Evolutionary conservation across 2,797 vertebrate species (phyloP), one percentile per base, ranked within the genome.

Genomic region (Mormyrops boulengeri): DNA sequence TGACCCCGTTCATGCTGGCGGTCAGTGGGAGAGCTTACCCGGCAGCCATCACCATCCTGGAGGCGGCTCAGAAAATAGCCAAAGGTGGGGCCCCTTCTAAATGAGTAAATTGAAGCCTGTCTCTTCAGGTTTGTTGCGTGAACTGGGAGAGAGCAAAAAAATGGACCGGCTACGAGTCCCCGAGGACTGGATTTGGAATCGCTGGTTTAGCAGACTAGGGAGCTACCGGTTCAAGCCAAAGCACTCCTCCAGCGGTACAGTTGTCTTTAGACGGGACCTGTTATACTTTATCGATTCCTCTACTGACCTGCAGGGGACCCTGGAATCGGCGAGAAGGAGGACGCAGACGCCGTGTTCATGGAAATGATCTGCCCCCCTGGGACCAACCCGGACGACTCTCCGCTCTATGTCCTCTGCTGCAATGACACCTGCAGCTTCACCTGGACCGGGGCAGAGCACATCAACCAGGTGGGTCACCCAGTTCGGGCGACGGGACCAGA

Each of bases 361-460:
- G 97, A 98, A 94, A 99, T 99, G 99, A 98, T 99, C 95, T 99
- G 98, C 94, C 99, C 99, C 49, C 96, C 95, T 55, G 98, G 98
- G 86, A 99, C 99, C 91, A 99, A 99, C 92, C 98, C 99, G 38
- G 99, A 99, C 91, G 99, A 99, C 91, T 99, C 98, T n/a, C 99
- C 99, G 1, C 96, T 99, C 14, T 99, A 99, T 90, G 98, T 99
- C 91, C 95, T 99, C 41, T 99, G 99, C 94, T 99, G 99, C 94
- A 99, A 99, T 3, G 99, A 99, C 93, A 99, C 99, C 41, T 99
- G 99, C 95, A 99, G 98, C 93, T 99, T 99, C 92, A 99, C 99
- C 0, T 99, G 99, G 99, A 99, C 99, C 3, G 98, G 99, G 92
- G 98, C 99, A 52, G 99, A 99, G 91, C 99, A 99, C 94, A 99